Evolutionary conservation across 2,888 invertebrate genomes (phyloP).

Genomic region (Acrobasis repandana): DNA sequence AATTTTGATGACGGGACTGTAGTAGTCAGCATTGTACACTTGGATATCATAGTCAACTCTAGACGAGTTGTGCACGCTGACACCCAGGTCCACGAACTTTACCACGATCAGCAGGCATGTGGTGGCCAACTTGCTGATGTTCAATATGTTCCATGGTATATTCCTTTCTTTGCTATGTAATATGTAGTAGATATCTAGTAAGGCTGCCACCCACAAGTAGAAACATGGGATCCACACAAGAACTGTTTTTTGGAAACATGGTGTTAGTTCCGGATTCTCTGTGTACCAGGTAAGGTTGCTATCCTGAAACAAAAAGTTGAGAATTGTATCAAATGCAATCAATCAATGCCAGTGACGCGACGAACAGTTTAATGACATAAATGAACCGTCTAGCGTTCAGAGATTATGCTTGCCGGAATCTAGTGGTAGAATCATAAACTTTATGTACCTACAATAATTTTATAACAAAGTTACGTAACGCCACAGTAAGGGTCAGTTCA

Average conservation of each 20-base stretch:
- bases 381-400: no score
- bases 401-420: no score
- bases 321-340: neutral
- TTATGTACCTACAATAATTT: no score
- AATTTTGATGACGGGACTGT: constrained; percentile 90
- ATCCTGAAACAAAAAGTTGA: constrained; percentile 85
- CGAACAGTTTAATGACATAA: no score
- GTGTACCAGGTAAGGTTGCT: constrained; percentile 90
- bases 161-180: constrained; percentile 88
- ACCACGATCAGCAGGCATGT: constrained; percentile 86
- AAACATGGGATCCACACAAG: constrained; percentile 94
- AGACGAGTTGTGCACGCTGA: constrained; percentile 81
- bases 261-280: constrained; percentile 91
- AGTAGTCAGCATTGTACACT: constrained; percentile 88
- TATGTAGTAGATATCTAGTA: constrained; percentile 90
- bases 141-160: constrained; percentile 90
- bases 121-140: constrained; percentile 86
- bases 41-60: constrained; percentile 65
- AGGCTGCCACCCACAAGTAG: constrained; percentile 90
- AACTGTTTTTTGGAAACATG: constrained; percentile 95
- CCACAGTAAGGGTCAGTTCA: no score
- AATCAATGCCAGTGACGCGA: no score
- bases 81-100: constrained; percentile 86
- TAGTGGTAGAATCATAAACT: no score
- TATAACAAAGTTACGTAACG: no score